Conservation (phyloP, 2,113 vertebrate species). For the Eurystomus gularis region DNA sequence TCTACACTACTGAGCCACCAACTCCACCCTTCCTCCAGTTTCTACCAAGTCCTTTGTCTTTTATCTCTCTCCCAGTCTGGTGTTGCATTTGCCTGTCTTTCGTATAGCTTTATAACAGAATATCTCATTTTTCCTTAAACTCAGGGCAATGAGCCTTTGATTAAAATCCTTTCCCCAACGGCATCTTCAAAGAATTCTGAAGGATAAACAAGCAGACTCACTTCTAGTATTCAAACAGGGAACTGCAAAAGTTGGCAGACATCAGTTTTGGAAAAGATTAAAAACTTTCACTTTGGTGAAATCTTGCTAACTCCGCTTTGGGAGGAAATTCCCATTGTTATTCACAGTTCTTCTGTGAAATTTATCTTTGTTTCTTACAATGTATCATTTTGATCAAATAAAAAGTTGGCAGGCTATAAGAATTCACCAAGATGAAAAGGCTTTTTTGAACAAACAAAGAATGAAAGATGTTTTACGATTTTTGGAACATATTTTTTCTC, state of each 20-base stretch:
- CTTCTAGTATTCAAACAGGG: not conserved
- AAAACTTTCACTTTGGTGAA: not conserved
- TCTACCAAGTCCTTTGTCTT: not conserved
- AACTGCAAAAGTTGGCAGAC: not conserved
- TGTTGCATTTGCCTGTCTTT: not conserved
- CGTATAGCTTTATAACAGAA: not conserved
- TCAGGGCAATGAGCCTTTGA: not conserved
- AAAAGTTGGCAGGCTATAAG: slow-evolving; percentile 15
- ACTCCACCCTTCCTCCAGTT: not conserved
- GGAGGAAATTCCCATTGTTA: not conserved
- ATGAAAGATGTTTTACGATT: not conserved
- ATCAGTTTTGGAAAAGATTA: not conserved
- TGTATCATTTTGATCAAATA: slow-evolving; percentile 1
- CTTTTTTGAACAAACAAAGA: slow-evolving; percentile 2
- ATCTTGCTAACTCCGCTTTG: not conserved
- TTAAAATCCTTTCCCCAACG: not conserved
- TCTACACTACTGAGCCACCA: not conserved
- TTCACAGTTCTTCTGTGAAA: slow-evolving; percentile 8
- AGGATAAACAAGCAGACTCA: not conserved
- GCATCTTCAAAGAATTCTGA: not conserved
- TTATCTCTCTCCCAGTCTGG: not conserved
- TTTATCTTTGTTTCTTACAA: slow-evolving; percentile 8
- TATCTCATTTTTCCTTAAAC: not conserved
- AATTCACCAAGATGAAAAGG: slow-evolving; percentile 19
- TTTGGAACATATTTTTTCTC: not conserved